Conservation (phyloP, 2,113 vertebrate genomes). For the Pleuronectes platessa region DNA sequence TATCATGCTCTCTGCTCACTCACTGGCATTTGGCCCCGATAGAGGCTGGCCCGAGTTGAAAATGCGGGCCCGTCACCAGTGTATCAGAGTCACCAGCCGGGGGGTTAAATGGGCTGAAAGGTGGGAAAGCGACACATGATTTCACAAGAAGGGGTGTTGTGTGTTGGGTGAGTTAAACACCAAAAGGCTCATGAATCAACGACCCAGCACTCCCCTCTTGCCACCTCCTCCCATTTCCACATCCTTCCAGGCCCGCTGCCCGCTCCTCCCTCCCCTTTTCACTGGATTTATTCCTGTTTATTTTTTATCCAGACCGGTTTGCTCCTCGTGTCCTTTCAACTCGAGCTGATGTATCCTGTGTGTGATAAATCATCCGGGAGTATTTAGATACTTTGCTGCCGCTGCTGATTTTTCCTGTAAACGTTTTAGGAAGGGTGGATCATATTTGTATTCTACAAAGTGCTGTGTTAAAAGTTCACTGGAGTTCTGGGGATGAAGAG, state of each 20-base stretch:
- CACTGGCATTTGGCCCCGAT: slow-evolving; percentile 48
- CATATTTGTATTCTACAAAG: slow-evolving; percentile 79
- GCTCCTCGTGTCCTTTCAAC: slow-evolving; percentile 75
- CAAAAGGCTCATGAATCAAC: slow-evolving; percentile 77
- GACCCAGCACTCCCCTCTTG: slow-evolving; percentile 38
- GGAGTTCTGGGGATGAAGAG: slow-evolving; percentile 62
- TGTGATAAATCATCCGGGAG: slow-evolving; percentile 75
- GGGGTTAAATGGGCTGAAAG: slow-evolving; percentile 68
- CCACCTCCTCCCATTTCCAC: slow-evolving; percentile 68
- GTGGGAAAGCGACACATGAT: slow-evolving; percentile 62
- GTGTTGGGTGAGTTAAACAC: slow-evolving; percentile 68
- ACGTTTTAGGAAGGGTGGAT: slow-evolving; percentile 70
- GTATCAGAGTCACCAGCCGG: slow-evolving; percentile 63
- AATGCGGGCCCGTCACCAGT: slow-evolving; percentile 59
- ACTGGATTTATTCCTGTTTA: slow-evolving; percentile 82
- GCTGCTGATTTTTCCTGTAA: slow-evolving; percentile 78
- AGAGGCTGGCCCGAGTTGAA: slow-evolving; percentile 21
- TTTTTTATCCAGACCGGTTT: slow-evolving; percentile 77
- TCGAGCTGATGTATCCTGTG: slow-evolving; percentile 64
- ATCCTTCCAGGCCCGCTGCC: slow-evolving; percentile 66
- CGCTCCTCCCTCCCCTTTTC: slow-evolving; percentile 40
- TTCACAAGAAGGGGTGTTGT: slow-evolving; percentile 67
- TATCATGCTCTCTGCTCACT: slow-evolving; percentile 42
- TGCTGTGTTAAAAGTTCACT: slow-evolving; percentile 77
- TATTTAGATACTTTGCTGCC: slow-evolving; percentile 79